Evolutionary conservation across 2,113 vertebrate species (phyloP).

Genomic region (Miniopterus natalensis): DNA sequence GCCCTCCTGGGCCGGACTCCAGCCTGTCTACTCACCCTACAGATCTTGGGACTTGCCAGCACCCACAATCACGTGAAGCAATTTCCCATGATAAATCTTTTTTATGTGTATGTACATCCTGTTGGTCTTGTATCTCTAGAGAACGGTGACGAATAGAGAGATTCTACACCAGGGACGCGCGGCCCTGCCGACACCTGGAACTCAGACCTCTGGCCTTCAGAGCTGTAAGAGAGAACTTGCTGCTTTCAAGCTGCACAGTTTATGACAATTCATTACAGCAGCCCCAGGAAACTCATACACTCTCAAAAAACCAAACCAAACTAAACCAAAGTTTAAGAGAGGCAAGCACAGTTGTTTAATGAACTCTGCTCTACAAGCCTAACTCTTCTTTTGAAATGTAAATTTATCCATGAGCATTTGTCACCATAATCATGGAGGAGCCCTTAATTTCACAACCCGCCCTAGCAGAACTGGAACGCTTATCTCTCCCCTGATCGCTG

Average conservation of each 20-base stretch:
- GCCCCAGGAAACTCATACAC: background rate
- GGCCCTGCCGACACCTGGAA: background rate
- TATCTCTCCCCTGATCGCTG: background rate
- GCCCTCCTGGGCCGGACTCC: background rate
- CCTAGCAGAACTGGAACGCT: background rate
- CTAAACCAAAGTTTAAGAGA: background rate
- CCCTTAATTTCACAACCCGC: background rate
- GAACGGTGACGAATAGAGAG: background rate
- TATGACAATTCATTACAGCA: background rate
- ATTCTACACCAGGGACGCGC: background rate
- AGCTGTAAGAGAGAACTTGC: background rate
- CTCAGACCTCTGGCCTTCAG: background rate
- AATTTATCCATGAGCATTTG: accelerated
- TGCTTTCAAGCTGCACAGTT: background rate
- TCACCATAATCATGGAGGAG: background rate
- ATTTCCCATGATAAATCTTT: background rate
- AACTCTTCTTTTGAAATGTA: background rate
- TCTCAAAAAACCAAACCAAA: background rate
- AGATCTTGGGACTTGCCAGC: too few relatives aligned
- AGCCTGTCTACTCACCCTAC: accelerated
- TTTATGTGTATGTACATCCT: background rate
- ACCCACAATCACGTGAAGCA: background rate
- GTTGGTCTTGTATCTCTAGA: background rate
- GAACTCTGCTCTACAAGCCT: background rate
- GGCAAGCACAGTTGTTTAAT: background rate